These are phyloP conservation scores for Paratilapia polleni DNA, from an alignment of 2,113 vertebrate genomes.

Conservation along the genomic window DNA sequence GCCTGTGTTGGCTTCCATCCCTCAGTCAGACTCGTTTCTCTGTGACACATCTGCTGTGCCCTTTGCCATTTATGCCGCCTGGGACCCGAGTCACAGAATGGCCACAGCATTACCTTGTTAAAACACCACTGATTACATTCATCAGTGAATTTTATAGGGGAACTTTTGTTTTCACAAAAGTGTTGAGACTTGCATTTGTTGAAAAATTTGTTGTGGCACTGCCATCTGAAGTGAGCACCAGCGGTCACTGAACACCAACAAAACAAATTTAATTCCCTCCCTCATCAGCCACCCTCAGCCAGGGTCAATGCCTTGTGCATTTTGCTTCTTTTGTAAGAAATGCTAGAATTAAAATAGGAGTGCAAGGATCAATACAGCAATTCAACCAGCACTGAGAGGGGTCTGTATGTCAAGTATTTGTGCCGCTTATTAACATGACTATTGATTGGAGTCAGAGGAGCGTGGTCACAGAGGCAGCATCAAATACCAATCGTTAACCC, in stretches of 20 bases:
- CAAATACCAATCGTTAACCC: slow-evolving; percentile 72
- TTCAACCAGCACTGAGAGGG: slow-evolving; percentile 67
- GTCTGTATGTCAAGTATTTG: slow-evolving; percentile 66
- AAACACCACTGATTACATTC: neutral
- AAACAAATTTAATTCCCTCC: slow-evolving; percentile 52
- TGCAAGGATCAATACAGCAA: slow-evolving; percentile 69
- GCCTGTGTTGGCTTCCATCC: slow-evolving; percentile 59
- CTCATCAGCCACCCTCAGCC: slow-evolving; percentile 39
- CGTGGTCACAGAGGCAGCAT: slow-evolving; percentile 49
- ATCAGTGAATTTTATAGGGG: neutral
- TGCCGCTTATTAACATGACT: slow-evolving; percentile 77
- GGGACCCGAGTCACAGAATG: neutral
- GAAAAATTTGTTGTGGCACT: slow-evolving; percentile 4
- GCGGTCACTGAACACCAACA: slow-evolving; percentile 47
- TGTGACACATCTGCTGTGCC: slow-evolving; percentile 7
- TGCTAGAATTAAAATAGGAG: slow-evolving; percentile 74
- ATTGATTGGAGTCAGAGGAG: slow-evolving; percentile 75
- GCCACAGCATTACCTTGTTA: slow-evolving; percentile 1
- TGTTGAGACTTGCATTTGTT: neutral
- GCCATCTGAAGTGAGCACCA: slow-evolving; percentile 10
- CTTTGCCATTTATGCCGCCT: slow-evolving; percentile 8
- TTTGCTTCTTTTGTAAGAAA: slow-evolving; percentile 71
- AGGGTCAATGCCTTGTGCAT: slow-evolving; percentile 64
- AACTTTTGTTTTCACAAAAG: neutral
- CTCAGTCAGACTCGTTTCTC: slow-evolving; percentile 49